Base-by-base conservation (phyloP, 2,113 vertebrate genomes). In the Catharus fuscescens region DNA sequence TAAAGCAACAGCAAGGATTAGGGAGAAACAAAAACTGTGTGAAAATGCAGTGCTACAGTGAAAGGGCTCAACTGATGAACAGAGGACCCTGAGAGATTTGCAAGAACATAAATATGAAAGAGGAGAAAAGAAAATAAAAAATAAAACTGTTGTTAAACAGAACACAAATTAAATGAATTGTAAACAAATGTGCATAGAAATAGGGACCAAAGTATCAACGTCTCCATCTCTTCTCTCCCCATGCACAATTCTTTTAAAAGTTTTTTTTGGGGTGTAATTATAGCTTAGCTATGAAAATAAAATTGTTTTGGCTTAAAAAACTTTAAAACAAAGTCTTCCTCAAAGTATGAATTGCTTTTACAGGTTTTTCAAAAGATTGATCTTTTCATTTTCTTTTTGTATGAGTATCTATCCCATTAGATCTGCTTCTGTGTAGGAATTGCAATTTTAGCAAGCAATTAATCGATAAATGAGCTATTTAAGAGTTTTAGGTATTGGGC, bases 371-470 rank as follows among this genome's bases (percentile, higher is more conserved):
- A 52, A 52, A 70, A 93, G 86, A 96, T 4, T 92, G 45, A 91
- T 81, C 62, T 74, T 54, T 61, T 78, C 21, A 91, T 83, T 95
- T 94, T 90, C 83, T 83, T 95, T 94, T 90, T 79, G 95, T 90
- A 50, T n/a, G 86, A 93, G 71, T 94, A 32, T 65, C 48, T 86
- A 70, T 86, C 59, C 80, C 62, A 92, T 52, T 94, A 96, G 96
- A 76, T 70, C 52, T 95, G 79, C 92, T 82, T 88, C 65, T 97
- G 57, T 25, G 31, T 81, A 90, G 52, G 80, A 83, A 95, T 7
- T 57, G 62, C 66, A 96, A 92, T 93, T 92, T 97, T 95, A 92
- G 93, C 88, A 93, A 95, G 86, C 65, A 97, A 97, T 97, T 97
- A 97, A 95, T 94, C 93, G 90, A 92, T 71, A 96, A 95, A 74